A percentile compares a stretch with the other conserved stretches of the same genome.
phyloP scores from a whole-genome alignment of 2,888 invertebrate genomes.

The Lagria hirta region DNA sequence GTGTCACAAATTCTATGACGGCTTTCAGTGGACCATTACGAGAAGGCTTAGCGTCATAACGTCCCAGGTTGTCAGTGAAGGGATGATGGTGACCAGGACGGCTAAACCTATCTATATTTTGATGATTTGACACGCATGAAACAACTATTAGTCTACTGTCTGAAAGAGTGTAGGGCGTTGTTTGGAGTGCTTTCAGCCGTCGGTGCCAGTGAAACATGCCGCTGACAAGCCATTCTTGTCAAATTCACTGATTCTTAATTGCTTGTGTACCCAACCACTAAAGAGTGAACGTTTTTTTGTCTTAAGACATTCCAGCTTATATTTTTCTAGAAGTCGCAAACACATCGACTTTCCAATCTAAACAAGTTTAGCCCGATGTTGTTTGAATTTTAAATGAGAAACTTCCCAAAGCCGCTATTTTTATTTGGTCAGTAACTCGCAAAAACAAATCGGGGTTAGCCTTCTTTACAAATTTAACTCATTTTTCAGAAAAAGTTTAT shows the following conservation, averaged over 20 bases:
- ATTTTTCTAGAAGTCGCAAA: slow-evolving; percentile 35
- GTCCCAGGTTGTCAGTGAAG: slow-evolving; percentile 15
- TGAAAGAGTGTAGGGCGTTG: slow-evolving; percentile 29
- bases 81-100: slow-evolving; percentile 20
- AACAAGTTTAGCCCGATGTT: too few relatives aligned
- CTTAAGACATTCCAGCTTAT: slow-evolving; percentile 38
- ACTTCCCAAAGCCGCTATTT: too few relatives aligned
- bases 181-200: slow-evolving; percentile 42
- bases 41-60: slow-evolving; percentile 30
- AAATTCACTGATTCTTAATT: slow-evolving; percentile 47
- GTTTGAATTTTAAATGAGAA: too few relatives aligned
- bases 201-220: slow-evolving; percentile 43
- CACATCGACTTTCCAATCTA: too few relatives aligned
- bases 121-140: slow-evolving; percentile 38
- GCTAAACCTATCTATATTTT: slow-evolving; percentile 43
- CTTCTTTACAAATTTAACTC: too few relatives aligned
- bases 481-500: too few relatives aligned
- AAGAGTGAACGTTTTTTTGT: slow-evolving; percentile 37
- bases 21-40: too few relatives aligned
- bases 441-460: too few relatives aligned
- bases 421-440: too few relatives aligned
- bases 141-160: slow-evolving; percentile 20
- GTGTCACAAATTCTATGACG: too few relatives aligned
- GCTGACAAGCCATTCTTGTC: slow-evolving; percentile 47
- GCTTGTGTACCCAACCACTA: slow-evolving; percentile 46